phyloP scores from a whole-genome alignment of 2,113 vertebrate species.

The Marcusenius ussheri region DNA sequence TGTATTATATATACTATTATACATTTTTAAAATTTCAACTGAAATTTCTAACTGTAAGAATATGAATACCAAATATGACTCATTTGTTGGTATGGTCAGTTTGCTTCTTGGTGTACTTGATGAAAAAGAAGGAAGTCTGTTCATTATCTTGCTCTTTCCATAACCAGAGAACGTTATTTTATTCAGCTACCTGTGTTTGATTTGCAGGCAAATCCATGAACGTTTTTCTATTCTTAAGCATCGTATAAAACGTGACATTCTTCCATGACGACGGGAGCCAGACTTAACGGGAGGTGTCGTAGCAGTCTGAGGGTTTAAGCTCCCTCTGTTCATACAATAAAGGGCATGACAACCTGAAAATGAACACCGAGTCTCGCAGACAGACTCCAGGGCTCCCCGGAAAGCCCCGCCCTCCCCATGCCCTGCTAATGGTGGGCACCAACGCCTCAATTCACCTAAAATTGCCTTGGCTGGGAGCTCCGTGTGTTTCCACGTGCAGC shows the following conservation, averaged over 20 bases:
- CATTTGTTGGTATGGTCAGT: not conserved
- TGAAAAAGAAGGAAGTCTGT: not conserved
- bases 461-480: not conserved
- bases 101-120: not conserved
- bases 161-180: not conserved
- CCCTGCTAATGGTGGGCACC: not conserved
- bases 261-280: not conserved
- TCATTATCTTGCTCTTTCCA: not conserved
- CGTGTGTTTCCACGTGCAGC: not conserved
- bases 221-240: not conserved
- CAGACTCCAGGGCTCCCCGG: too few species aligned
- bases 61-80: not conserved
- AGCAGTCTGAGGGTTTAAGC: not conserved
- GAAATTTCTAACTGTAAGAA: not conserved
- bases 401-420: too few species aligned
- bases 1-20: not conserved
- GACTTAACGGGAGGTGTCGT: too few species aligned
- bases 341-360: not conserved
- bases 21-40: slow-evolving; percentile 42
- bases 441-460: not conserved
- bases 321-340: not conserved
- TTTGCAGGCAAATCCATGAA: not conserved
- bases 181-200: not conserved
- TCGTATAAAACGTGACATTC: not conserved
- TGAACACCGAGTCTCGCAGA: not conserved